Evolutionary conservation across 2,888 invertebrate species (phyloP).

Genomic region (Rotaria macrura): DNA sequence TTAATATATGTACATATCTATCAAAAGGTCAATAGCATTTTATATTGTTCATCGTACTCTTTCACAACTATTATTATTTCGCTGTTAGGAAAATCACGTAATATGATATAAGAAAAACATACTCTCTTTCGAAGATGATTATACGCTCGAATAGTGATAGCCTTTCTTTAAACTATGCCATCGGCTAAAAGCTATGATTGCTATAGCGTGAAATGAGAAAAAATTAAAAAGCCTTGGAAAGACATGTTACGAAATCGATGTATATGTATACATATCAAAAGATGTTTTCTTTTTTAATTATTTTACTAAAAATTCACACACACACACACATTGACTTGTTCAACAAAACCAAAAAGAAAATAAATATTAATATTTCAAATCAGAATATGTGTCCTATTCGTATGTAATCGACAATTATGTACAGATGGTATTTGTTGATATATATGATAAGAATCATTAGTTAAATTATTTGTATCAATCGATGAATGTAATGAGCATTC

Average conservation of each 20-base stretch:
- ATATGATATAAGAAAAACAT: neutral
- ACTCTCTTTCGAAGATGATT: neutral
- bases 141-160: neutral
- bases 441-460: neutral
- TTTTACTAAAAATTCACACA: neutral
- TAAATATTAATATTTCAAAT: neutral
- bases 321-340: neutral
- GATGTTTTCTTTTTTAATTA: neutral
- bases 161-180: neutral
- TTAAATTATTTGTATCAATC: neutral
- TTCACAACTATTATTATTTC: neutral
- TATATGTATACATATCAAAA: neutral
- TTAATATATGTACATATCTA: no score
- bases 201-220: neutral
- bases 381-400: neutral
- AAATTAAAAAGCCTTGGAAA: neutral
- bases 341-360: neutral
- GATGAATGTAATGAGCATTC: slow-evolving; percentile 21
- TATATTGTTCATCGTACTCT: neutral
- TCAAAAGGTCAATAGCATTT: neutral
- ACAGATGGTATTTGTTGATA: slow-evolving; percentile 10
- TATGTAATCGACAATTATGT: slow-evolving; percentile 9
- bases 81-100: neutral
- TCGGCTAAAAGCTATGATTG: neutral
- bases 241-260: neutral